Percentiles rank a stretch among this genome's conserved stretches.
These are phyloP conservation scores for Romanomermis culicivorax DNA, from an alignment of 2,888 invertebrate genomes.

Conservation along the genomic window DNA sequence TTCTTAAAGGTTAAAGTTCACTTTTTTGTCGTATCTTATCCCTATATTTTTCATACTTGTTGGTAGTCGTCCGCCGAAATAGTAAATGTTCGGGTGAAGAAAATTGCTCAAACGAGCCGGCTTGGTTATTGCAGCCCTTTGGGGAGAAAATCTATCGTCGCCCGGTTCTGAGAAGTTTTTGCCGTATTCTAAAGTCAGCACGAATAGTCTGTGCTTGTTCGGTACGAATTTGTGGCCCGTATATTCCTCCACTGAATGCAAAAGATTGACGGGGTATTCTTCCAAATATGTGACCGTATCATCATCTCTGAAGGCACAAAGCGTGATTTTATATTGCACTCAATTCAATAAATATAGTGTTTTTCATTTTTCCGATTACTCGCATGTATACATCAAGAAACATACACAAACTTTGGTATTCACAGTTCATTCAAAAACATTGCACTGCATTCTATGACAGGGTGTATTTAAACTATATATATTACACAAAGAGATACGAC, in stretches of 20 bases:
- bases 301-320: constrained; percentile 18
- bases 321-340: no score
- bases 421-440: no score
- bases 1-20: no score
- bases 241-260: constrained; percentile 24
- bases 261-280: constrained; percentile 30
- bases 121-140: constrained; percentile 30
- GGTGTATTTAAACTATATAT: no score
- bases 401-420: neutral
- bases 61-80: constrained; percentile 19
- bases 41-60: no score
- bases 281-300: constrained; percentile 26
- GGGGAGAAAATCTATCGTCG: constrained; percentile 30
- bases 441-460: no score
- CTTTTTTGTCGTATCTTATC: no score
- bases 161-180: constrained; percentile 29
- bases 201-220: constrained; percentile 18
- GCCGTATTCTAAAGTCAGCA: constrained; percentile 32
- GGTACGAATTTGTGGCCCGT: constrained; percentile 25
- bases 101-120: constrained; percentile 33
- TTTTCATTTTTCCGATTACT: no score
- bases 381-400: no score
- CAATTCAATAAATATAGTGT: no score
- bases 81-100: constrained; percentile 34
- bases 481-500: no score